A percentile compares a stretch with the other conserved stretches of the same genome.
These are phyloP conservation scores for Artibeus lituratus DNA, from an alignment of 2,797 vertebrate species.

Conservation along the genomic window DNA sequence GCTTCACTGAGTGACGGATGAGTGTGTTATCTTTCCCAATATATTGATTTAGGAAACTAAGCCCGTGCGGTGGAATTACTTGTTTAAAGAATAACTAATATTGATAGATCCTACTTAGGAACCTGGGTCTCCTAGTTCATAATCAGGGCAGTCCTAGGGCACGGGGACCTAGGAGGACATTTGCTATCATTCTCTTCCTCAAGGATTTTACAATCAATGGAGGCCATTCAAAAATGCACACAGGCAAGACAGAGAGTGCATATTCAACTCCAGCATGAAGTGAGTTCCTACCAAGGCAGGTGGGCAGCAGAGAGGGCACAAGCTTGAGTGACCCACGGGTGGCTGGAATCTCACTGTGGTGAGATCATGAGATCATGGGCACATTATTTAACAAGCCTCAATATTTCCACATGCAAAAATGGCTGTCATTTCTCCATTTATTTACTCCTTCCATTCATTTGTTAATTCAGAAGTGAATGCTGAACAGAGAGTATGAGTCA, in stretches of 20 bases:
- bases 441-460: background rate
- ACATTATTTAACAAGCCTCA: background rate
- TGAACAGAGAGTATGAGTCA: background rate
- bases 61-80: background rate
- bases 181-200: background rate
- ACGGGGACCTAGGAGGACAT: rapidly evolving
- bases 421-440: background rate
- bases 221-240: background rate
- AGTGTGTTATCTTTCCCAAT: too few species aligned
- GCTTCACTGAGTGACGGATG: background rate
- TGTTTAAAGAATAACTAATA: background rate
- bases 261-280: background rate
- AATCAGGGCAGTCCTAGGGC: background rate
- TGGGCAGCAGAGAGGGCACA: background rate
- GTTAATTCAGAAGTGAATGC: background rate
- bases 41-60: background rate
- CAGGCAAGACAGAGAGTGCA: background rate
- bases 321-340: background rate
- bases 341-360: background rate
- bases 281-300: background rate
- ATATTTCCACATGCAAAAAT: background rate
- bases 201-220: background rate
- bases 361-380: background rate
- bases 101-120: background rate
- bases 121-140: background rate